These are phyloP conservation scores for Halocaridina rubra DNA, from an alignment of 2,888 invertebrate species.

Conservation along the genomic window DNA sequence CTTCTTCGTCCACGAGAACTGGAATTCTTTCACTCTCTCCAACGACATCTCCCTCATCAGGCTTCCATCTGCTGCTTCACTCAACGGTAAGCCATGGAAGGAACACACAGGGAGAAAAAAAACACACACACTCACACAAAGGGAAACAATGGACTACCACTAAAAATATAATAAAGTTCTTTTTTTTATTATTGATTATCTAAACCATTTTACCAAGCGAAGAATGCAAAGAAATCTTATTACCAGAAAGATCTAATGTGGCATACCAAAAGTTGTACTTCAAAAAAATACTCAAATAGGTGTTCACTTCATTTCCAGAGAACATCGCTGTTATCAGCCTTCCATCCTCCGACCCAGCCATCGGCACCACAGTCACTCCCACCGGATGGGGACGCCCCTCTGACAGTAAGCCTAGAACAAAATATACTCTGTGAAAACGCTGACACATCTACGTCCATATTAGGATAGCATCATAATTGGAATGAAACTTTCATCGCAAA, in stretches of 20 bases:
- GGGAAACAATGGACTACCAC: neutral
- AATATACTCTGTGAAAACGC: neutral
- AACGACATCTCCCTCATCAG: constrained; percentile 65
- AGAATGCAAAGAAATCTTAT: too few species aligned
- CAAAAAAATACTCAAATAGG: too few species aligned
- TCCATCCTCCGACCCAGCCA: constrained; percentile 49
- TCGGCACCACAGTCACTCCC: constrained; percentile 62
- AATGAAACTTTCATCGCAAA: too few species aligned
- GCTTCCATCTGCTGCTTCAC: constrained; percentile 56
- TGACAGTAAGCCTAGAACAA: constrained; percentile 36
- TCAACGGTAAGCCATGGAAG: constrained; percentile 63
- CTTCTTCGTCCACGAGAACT: constrained; percentile 68
- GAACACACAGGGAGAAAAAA: too few species aligned
- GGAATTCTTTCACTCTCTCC: constrained; percentile 63
- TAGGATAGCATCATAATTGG: too few species aligned
- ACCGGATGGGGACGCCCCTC: constrained; percentile 65
- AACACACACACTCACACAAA: neutral
- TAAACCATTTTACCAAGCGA: neutral
- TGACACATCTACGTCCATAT: neutral
- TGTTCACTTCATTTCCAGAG: neutral
- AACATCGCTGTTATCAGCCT: constrained; percentile 60
- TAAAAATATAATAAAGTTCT: neutral
- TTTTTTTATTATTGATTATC: neutral
- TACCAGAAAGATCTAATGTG: too few species aligned
- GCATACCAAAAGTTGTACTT: too few species aligned